Base-by-base conservation (phyloP, 2,888 invertebrate genomes). In the Zootermopsis nevadensis region DNA sequence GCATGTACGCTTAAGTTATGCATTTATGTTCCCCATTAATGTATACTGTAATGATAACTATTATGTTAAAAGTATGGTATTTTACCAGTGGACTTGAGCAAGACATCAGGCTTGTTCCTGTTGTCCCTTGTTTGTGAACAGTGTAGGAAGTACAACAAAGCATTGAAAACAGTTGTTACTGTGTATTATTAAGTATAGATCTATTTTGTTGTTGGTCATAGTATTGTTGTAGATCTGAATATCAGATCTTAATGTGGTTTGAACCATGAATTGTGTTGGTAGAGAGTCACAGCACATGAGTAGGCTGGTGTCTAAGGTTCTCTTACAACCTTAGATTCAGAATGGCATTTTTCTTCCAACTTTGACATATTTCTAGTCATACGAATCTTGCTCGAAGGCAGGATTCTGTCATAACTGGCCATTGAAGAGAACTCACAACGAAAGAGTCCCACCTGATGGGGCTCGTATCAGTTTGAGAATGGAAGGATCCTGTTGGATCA, bases 41-140 rank as follows among this genome's bases (percentile, higher is more conserved):
- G 89, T 90, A 90, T 90, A 90, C 89, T 91, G 91, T 91, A 91
- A 91, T 84, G 84, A 82, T 85, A 80, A 82, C 82, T 84, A 85
- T 85, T 84, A 85, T 83, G 81, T 83, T 85, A 77, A 82, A 82
- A 85, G 84, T 85, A 85, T 83, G 84, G 84, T 85, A 85, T 85
- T 85, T 84, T 84, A 84, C 85, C 84, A 85, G 82, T 82, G 74
- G 60, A 79, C 79, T 79, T n/a, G 60, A 66, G 31, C 60, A 35
- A 79, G 60, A 66, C 66, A 79, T 66, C 66, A 66, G 30, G 66
- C 24, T 30, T 77, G 24, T 55, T 77, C 33, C 53, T 82, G 72
- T 69, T 81, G 82, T 82, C 67, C 53, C 72, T 80, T 79, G 55
- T 24, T 74, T 42, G 66, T 81, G 81, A 84, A 38, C 83, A 77